A percentile compares a stretch with the other conserved stretches of the same genome.
Evolutionary conservation across 2,888 invertebrate genomes (phyloP).

Genomic region (Stomorhina lunata): DNA sequence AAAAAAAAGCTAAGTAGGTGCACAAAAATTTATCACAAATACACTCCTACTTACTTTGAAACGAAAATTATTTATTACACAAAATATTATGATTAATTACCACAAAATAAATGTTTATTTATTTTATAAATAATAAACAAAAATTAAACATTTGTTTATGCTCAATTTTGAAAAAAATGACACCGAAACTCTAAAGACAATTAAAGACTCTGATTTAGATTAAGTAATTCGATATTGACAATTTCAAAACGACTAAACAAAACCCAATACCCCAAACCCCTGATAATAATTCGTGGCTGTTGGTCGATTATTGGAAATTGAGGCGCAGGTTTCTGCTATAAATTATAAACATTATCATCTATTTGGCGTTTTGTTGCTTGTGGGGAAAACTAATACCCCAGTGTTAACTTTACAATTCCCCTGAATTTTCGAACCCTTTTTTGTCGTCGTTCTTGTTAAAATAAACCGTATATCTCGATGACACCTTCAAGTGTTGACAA

Average conservation of each 20-base stretch:
- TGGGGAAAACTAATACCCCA: background rate
- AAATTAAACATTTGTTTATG: background rate
- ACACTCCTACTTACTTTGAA: background rate
- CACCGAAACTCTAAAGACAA: background rate
- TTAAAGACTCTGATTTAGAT: background rate
- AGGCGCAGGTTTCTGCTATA: background rate
- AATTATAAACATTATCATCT: slow-evolving; percentile 32
- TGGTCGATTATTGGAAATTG: background rate
- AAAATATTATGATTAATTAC: slow-evolving; percentile 21
- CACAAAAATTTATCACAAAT: too few relatives aligned
- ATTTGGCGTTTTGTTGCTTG: background rate
- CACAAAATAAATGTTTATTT: background rate
- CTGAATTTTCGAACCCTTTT: background rate
- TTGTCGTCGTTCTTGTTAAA: background rate
- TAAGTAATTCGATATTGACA: background rate
- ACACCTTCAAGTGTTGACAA: background rate
- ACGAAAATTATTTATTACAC: background rate
- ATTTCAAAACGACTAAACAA: background rate
- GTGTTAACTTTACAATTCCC: background rate
- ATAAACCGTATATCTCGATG: background rate
- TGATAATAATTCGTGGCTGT: slow-evolving; percentile 2
- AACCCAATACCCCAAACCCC: too few relatives aligned
- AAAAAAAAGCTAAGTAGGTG: background rate
- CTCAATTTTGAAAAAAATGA: background rate
- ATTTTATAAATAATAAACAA: background rate